Percentiles rank a stretch among this genome's conserved stretches.
Evolutionary conservation across 2,797 vertebrate genomes (phyloP).

Genomic region (Echeneis naucrates): DNA sequence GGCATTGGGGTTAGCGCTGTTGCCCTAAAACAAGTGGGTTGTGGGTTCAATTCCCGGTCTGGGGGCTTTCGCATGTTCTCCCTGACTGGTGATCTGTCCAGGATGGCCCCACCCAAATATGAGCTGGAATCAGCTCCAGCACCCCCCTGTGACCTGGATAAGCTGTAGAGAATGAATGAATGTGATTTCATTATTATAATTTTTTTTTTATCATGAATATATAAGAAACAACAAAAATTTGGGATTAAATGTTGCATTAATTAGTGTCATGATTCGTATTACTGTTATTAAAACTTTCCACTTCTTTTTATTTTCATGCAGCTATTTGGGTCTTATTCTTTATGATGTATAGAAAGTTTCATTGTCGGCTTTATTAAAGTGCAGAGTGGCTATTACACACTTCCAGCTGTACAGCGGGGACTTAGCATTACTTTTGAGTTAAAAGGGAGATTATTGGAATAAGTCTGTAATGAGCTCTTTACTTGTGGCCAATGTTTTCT

Average conservation of each 20-base stretch:
- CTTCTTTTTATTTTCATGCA: background rate
- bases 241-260: background rate
- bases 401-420: background rate
- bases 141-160: no score
- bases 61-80: no score
- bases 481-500: conserved; percentile 16
- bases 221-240: background rate
- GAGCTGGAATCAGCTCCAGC: no score
- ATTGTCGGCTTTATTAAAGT: conserved; percentile 13
- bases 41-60: no score
- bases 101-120: no score
- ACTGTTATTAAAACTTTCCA: background rate
- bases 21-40: no score
- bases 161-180: no score
- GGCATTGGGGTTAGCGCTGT: no score
- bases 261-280: background rate
- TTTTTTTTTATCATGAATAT: background rate
- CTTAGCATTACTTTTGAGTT: conserved; percentile 16
- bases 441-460: conserved; percentile 19
- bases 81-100: no score
- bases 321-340: background rate
- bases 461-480: background rate
- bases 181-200: no score
- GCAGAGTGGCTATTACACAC: background rate
- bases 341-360: background rate